Conservation (phyloP, 2,113 vertebrate genomes). For the Sarotherodon lohbergeri region DNA sequence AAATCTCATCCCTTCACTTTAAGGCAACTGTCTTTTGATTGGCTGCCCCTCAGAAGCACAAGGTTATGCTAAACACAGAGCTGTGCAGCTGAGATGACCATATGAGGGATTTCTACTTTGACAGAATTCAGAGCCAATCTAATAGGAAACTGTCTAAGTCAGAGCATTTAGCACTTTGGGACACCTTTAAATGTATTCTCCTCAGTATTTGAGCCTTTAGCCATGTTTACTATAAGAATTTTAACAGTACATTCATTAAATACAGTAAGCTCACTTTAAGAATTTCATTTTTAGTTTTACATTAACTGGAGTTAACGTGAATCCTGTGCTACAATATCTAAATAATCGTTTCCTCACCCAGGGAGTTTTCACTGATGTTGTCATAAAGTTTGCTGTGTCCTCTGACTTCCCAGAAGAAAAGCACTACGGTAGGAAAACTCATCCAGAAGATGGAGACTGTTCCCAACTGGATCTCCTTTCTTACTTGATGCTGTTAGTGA, state of each 20-base stretch:
- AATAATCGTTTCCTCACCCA: slow-evolving; percentile 69
- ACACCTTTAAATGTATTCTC: neutral
- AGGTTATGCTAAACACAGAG: accelerated
- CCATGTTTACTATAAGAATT: neutral
- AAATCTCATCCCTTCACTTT: neutral
- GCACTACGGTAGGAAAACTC: slow-evolving; percentile 81
- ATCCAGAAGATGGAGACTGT: slow-evolving; percentile 83
- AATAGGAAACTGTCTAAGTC: neutral
- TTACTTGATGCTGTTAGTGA: slow-evolving; percentile 81
- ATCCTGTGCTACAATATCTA: neutral
- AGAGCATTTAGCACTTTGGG: neutral
- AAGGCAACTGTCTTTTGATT: neutral
- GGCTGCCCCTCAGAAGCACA: neutral
- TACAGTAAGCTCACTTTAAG: accelerated
- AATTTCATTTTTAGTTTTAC: accelerated
- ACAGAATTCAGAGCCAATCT: neutral
- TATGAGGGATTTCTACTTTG: neutral
- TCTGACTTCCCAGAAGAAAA: slow-evolving; percentile 86
- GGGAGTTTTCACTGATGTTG: slow-evolving; percentile 70
- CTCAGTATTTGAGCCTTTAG: neutral
- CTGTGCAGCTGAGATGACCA: neutral
- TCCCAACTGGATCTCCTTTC: slow-evolving; percentile 77
- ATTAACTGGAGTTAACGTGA: neutral
- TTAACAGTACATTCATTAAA: neutral
- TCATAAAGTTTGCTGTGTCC: slow-evolving; percentile 92